Percentiles rank a stretch among this genome's conserved stretches.
phyloP scores from a whole-genome alignment of 2,113 vertebrate genomes.

The Anoura caudifer region DNA sequence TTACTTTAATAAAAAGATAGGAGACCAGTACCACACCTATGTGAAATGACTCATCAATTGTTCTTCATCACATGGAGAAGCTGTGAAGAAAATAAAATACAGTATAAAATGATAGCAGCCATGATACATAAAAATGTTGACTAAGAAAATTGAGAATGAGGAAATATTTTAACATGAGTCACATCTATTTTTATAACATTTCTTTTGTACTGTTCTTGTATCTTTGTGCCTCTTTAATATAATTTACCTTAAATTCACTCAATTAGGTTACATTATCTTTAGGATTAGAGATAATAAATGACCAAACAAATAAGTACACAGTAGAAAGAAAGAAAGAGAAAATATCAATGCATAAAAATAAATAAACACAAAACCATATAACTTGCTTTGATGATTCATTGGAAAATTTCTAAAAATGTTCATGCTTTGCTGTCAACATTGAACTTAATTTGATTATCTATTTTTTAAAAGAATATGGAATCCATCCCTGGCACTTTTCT shows the following conservation, averaged over 20 bases:
- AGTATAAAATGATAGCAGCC: background rate
- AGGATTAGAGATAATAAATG: background rate
- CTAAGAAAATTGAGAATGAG: background rate
- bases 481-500: background rate
- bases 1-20: background rate
- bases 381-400: background rate
- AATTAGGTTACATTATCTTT: background rate
- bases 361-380: background rate
- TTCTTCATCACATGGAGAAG: background rate
- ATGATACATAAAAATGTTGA: background rate
- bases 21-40: background rate
- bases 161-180: background rate
- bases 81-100: background rate
- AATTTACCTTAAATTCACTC: background rate
- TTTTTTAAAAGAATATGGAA: background rate
- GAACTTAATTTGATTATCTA: background rate
- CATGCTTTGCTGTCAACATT: background rate
- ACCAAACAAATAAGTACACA: background rate
- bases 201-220: background rate
- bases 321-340: background rate
- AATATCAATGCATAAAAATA: background rate
- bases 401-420: constrained; percentile 11
- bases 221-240: background rate
- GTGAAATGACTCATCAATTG: background rate
- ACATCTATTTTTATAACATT: background rate